phyloP scores from a whole-genome alignment of 2,888 invertebrate species.

The Phasia obesa region DNA sequence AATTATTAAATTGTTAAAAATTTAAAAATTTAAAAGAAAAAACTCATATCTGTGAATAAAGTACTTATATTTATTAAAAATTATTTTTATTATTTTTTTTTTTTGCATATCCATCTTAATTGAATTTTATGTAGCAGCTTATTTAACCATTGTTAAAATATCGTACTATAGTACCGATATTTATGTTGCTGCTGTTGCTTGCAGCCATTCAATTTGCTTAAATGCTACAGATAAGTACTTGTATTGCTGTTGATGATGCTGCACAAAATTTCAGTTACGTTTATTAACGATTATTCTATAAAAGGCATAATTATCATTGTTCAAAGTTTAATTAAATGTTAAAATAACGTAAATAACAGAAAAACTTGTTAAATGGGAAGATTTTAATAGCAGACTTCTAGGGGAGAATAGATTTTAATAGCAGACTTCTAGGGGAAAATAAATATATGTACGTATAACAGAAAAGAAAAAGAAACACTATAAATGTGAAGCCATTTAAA shows the following conservation, averaged over 20 bases:
- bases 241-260: slow-evolving; percentile 46
- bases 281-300: slow-evolving; percentile 44
- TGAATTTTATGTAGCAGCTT: slow-evolving; percentile 47
- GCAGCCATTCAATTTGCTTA: slow-evolving; percentile 31
- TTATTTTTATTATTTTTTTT: neutral
- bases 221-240: slow-evolving; percentile 17
- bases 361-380: neutral
- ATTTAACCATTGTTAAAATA: slow-evolving; percentile 23
- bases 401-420: neutral
- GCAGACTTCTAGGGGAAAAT: slow-evolving; percentile 5
- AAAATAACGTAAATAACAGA: slow-evolving; percentile 32
- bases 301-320: slow-evolving; percentile 50
- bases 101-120: slow-evolving; percentile 5
- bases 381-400: slow-evolving; percentile 9
- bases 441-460: neutral
- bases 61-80: too few species aligned
- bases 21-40: too few species aligned
- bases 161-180: neutral
- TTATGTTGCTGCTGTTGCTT: slow-evolving; percentile 21
- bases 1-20: neutral
- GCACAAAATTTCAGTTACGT: slow-evolving; percentile 37
- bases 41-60: too few species aligned
- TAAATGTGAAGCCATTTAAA: slow-evolving; percentile 4
- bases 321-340: slow-evolving; percentile 50
- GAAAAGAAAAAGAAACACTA: neutral